Base-by-base conservation (phyloP, 1,140 invertebrate species). In the Pseudomyrmex concolor region DNA sequence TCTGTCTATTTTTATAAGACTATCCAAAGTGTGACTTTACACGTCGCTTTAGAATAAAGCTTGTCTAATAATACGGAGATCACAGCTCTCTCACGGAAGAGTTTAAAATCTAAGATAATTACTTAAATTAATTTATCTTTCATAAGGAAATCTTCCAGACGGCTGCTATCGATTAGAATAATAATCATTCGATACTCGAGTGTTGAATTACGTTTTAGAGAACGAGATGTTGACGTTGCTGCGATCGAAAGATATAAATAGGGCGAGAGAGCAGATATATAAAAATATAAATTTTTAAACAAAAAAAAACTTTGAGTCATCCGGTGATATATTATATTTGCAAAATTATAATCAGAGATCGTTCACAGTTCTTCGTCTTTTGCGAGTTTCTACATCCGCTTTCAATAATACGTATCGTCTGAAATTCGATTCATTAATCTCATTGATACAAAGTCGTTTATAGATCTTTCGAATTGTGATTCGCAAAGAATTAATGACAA, bases 41-140 rank as follows among this genome's bases (percentile, higher is more conserved):
- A 50, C 66, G 76, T 71, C 76, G 54, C 64, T 34, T 59, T 19
- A 50, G 43, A 80, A 71, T 60, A 54, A 71, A 71, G n/a, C 43
- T 17, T 54, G 2, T 80, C 64, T 59, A 71, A 80, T 80, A 80
- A 80, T 80, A 70, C 13, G 50, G n/a, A 51, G 64, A 59, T 7
- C 34, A 5, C 34, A 34, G 34, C 54, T 50, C 43, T 34, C 45
- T 71, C 54, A 25, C 76, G 12, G 15, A 48, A 59, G 34, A 34
- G 34, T 34, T 80, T 71, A 80, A 80, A 80, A 70, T 80, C 63
- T 68, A 59, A 71, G 55, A 80, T 80, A 71, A 80, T 80, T 80
- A 59, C 43, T 80, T 80, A 48, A 70, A 71, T 80, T 80, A 71
- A 80, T 60, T 80, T 60, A 66, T 80, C 76, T 60, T 50, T 70